Base-by-base conservation (phyloP, 1,140 invertebrate species). In the Tetramorium parvispinum region DNA sequence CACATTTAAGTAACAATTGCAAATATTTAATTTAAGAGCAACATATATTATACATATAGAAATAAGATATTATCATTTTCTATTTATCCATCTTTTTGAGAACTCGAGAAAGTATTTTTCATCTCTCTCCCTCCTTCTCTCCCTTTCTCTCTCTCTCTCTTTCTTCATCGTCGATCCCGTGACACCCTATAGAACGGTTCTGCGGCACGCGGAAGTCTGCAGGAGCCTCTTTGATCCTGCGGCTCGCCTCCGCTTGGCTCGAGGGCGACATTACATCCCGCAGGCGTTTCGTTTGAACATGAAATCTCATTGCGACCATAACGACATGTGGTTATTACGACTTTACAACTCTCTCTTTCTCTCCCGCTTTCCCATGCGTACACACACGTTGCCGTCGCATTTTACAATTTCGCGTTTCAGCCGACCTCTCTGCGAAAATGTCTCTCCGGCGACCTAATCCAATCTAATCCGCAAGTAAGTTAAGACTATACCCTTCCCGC, bases 241-340 rank as follows among this genome's bases (percentile, higher is more conserved):
- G 86, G 21, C 65, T 86, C 75, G 63, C 46, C 82, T 55, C 27
- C 11, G 46, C 11, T 71, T 53, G 88, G 59, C 88, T 75, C 46
- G 43, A 55, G 88, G 78, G 57, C 57, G 79, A 90, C 81, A 90
- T 90, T 85, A 90, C 82, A 82, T 61, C 85, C 76, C 81, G 85
- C 78, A 59, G 66, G 76, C 88, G 70, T 90, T 82, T 76, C 89
- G 87, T 90, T 90, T 88, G 86, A 90, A 86, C 61, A 87, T 70
- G 86, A 63, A 89, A 89, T 90, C 85, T 88, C 89, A 81, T 88
- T 90, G 55, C 76, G 59, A 18, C 65, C 40, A 53, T 89, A 90
- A 89, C 81, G 88, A 90, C 79, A 73, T 73, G 79, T 82, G 77
- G 77, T 90, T 89, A 90, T 90, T 89, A 89, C 73, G 88, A 89